A percentile compares a stretch with the other conserved stretches of the same genome.
Conservation (phyloP, 2,797 vertebrate species). For the Hylomyscus alleni region DNA sequence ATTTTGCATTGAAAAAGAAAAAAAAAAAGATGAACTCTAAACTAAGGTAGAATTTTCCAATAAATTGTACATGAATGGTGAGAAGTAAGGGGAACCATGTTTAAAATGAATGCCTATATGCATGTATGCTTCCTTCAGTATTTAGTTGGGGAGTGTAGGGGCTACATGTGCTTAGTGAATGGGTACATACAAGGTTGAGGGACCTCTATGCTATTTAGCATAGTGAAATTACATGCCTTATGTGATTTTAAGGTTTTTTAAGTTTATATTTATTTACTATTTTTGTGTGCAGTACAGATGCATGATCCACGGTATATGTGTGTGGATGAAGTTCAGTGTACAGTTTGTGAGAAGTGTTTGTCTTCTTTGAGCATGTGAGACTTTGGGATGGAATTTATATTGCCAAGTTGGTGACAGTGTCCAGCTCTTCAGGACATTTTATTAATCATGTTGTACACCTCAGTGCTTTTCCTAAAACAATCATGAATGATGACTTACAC, state of each 20-base stretch:
- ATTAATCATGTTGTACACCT: background rate
- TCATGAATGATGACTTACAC: background rate
- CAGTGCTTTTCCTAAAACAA: background rate
- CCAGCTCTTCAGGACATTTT: background rate
- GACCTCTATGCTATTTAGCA: background rate
- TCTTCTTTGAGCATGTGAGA: background rate
- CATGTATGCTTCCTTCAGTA: background rate
- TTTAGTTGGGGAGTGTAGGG: background rate
- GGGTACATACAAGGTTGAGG: background rate
- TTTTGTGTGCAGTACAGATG: no score
- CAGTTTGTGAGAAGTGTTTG: background rate
- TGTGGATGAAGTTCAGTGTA: background rate
- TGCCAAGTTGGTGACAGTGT: background rate
- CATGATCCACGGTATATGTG: background rate
- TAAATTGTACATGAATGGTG: background rate
- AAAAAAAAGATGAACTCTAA: background rate
- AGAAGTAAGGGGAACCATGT: background rate
- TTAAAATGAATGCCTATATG: background rate
- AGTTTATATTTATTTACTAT: background rate
- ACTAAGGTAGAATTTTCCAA: background rate
- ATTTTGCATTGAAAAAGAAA: background rate
- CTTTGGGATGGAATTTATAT: background rate
- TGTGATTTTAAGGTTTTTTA: background rate
- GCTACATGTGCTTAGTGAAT: background rate
- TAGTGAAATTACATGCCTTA: background rate